Evolutionary conservation across 2,113 vertebrate genomes (phyloP).

Genomic region (Cisticola juncidis): DNA sequence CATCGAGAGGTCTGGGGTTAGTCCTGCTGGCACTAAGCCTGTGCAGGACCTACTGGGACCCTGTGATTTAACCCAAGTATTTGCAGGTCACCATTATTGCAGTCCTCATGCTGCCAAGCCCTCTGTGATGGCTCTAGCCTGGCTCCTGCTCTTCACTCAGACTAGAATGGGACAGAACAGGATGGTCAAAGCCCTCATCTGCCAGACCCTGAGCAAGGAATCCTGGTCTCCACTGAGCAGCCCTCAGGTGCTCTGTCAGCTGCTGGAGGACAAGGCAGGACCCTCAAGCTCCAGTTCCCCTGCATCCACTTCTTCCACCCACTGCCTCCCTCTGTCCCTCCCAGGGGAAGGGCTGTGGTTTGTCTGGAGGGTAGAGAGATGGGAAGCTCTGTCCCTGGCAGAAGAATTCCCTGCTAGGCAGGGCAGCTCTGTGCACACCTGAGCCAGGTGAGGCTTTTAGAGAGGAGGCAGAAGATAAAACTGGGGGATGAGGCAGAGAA

Average conservation of each 20-base stretch:
- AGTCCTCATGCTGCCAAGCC: fast-evolving
- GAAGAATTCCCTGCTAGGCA: neutral
- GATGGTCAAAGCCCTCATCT: neutral
- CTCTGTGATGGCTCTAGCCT: neutral
- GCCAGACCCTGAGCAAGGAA: neutral
- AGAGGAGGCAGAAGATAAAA: neutral
- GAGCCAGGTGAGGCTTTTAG: neutral
- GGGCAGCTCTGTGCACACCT: neutral
- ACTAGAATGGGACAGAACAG: neutral
- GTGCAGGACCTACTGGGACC: neutral
- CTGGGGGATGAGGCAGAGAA: neutral
- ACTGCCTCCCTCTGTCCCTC: neutral
- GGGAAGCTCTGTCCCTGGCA: neutral
- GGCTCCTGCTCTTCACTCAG: neutral
- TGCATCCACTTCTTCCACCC: neutral
- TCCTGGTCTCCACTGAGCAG: neutral
- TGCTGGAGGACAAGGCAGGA: neutral
- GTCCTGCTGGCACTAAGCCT: neutral
- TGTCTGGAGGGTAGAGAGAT: neutral
- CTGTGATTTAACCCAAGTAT: neutral
- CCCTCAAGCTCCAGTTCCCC: neutral
- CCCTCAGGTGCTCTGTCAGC: neutral
- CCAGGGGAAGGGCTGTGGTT: neutral
- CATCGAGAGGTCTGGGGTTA: neutral
- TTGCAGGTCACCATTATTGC: fast-evolving